A percentile compares a stretch with the other conserved stretches of the same genome.
These are phyloP conservation scores for Eristalis arbustorum DNA, from an alignment of 2,888 invertebrate species.

Conservation along the genomic window DNA sequence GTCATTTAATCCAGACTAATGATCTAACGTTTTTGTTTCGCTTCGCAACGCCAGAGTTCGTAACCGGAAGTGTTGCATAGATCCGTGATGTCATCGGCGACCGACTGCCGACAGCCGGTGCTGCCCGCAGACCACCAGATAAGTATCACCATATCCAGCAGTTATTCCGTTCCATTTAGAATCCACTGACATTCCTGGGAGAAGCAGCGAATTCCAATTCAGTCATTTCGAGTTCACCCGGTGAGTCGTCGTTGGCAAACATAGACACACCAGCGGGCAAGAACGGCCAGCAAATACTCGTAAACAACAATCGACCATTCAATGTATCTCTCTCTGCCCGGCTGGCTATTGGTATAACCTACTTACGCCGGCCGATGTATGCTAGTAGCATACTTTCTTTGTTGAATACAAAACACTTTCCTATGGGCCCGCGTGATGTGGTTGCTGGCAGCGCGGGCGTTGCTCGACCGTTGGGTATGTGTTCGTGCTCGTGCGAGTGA, in stretches of 20 bases:
- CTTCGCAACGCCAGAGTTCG: too few relatives aligned
- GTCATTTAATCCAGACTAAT: background rate
- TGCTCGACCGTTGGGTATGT: background rate
- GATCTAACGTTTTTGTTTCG: background rate
- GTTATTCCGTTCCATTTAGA: constrained; percentile 43
- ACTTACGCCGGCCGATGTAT: constrained; percentile 40
- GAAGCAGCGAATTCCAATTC: constrained; percentile 49
- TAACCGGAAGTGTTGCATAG: background rate
- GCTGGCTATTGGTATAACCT: constrained; percentile 50
- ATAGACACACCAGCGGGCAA: constrained; percentile 18
- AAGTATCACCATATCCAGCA: constrained; percentile 20
- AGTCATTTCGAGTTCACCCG: constrained; percentile 36
- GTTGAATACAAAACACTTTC: constrained; percentile 50
- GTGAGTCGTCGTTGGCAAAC: constrained; percentile 27
- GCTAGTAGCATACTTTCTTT: constrained; percentile 61
- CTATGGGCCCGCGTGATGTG: constrained; percentile 12
- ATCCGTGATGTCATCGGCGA: background rate
- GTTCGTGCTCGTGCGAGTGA: constrained; percentile 27
- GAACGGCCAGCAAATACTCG: constrained; percentile 41
- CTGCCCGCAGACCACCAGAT: background rate
- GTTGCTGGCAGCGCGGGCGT: background rate
- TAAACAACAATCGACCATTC: constrained; percentile 59
- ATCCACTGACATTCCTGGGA: constrained; percentile 43
- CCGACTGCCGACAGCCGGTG: background rate
- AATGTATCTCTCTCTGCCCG: constrained; percentile 7